Evolutionary conservation across 2,113 vertebrate genomes (phyloP), one percentile per base, ranked within the genome.

Genomic region (Trichechus manatus): DNA sequence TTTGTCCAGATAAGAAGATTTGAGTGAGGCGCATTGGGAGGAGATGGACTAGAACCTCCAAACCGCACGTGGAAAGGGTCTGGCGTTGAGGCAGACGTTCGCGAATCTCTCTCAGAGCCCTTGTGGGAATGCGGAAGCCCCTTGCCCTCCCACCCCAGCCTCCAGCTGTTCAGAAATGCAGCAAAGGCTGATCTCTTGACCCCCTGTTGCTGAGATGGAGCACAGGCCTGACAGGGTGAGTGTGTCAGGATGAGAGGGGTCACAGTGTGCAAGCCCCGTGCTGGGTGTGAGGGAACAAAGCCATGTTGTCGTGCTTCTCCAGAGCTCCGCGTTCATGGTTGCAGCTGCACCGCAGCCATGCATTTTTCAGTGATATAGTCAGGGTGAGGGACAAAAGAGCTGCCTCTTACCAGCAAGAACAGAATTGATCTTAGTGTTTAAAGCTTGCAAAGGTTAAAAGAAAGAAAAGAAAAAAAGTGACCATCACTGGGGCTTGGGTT

Each of bases 401-500:
- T 14, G 25, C 77, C 87, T 92, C 88, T 89, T 39, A 50, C 80
- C 61, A 27, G 44, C 47, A 50, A 77, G 14, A 94, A n/a, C 29
- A 89, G 87, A 93, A 87, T 91, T 36, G 4, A 27, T 44, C 79
- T 83, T 89, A 23, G 56, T 89, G 31, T 97, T 96, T 92, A 39
- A 97, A 96, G 94, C 22, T 5, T 88, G 63, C 44, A 87, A 42
- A 68, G 23, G 20, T 72, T 95, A 29, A 68, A 64, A 89, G 22
- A 33, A 89, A 31, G 13, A 20, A 68, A 89, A 42, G 13, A 20
- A 68, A 89, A 42, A 64, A 85, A 95, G 63, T 36, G 81, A 29
- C 81, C 39, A 0, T 88, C 31, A 0, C 66, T 95, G 80, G 42
- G 17, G 47, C 23, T 15, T n/a, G n/a, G 44, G 56, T 33, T 68